These are phyloP conservation scores for Chloromyia formosa DNA, from an alignment of 2,888 invertebrate genomes.

Conservation along the genomic window DNA sequence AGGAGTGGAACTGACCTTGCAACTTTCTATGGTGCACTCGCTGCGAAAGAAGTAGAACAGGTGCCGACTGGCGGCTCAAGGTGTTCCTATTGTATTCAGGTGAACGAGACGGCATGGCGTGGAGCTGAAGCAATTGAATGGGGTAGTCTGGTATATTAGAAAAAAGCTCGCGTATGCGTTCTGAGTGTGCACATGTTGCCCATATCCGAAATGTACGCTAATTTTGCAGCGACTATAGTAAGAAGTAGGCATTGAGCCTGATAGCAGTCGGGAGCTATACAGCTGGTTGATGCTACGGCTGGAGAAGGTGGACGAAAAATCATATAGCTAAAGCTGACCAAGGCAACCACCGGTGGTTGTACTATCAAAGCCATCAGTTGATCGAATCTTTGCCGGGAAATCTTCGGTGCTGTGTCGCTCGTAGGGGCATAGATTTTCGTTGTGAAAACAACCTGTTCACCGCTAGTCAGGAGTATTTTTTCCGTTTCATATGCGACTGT, in stretches of 20 bases:
- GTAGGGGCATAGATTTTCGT: neutral
- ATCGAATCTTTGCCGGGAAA: neutral
- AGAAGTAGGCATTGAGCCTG: neutral
- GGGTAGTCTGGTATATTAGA: neutral
- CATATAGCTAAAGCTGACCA: constrained; percentile 15
- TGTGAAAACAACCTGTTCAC: constrained; percentile 38
- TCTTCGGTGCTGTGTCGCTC: neutral
- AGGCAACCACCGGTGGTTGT: neutral
- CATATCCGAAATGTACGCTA: neutral
- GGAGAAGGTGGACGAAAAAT: constrained; percentile 35
- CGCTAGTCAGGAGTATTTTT: neutral
- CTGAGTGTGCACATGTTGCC: neutral
- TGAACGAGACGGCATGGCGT: neutral
- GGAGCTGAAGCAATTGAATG: neutral
- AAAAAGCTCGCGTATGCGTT: constrained; percentile 23
- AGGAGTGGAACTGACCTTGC: constrained; percentile 34
- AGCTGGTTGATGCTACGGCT: neutral
- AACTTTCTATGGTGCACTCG: neutral
- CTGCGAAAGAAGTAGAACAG: constrained; percentile 5
- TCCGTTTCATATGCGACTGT: neutral
- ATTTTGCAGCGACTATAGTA: neutral
- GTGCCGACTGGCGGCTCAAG: constrained; percentile 2
- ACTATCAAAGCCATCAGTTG: constrained; percentile 11
- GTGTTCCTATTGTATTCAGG: constrained; percentile 21
- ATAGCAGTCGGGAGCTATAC: neutral